Evolutionary conservation across 2,113 vertebrate species (phyloP).

Genomic region (Tragelaphus buxtoni): DNA sequence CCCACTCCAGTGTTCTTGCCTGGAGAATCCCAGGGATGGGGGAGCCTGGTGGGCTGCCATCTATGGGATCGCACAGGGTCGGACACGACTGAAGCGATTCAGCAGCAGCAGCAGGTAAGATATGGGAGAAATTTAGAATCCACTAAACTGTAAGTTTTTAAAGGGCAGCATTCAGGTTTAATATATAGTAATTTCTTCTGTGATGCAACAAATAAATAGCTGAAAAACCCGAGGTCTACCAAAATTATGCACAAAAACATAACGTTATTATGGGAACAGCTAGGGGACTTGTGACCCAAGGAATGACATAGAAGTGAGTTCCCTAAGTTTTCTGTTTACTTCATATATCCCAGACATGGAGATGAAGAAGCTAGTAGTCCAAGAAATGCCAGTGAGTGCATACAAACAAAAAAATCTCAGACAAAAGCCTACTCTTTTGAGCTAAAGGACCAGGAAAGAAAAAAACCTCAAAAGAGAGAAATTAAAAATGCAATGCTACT

Average conservation of each 20-base stretch:
- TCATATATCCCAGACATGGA: neutral
- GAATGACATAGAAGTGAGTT: neutral
- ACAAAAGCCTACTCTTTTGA: neutral
- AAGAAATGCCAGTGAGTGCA: neutral
- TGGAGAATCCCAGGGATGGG: too few species aligned
- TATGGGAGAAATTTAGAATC: neutral
- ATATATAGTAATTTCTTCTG: neutral
- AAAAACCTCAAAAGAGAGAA: neutral
- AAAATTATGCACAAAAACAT: neutral
- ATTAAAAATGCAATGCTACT: neutral
- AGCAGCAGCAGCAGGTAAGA: neutral
- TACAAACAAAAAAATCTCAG: neutral
- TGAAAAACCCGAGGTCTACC: neutral
- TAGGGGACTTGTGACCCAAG: neutral
- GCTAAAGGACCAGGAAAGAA: neutral
- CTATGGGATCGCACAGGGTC: too few species aligned
- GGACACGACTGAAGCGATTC: too few species aligned
- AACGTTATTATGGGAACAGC: neutral
- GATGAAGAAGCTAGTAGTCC: neutral
- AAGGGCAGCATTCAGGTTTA: neutral
- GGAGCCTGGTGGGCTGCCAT: too few species aligned
- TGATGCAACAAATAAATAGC: neutral
- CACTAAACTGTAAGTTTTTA: neutral
- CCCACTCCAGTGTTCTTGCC: too few species aligned
- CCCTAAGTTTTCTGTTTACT: neutral